A percentile compares a stretch with the other conserved stretches of the same genome.
These are phyloP conservation scores for Scortum barcoo DNA, from an alignment of 2,113 vertebrate genomes.

Conservation along the genomic window DNA sequence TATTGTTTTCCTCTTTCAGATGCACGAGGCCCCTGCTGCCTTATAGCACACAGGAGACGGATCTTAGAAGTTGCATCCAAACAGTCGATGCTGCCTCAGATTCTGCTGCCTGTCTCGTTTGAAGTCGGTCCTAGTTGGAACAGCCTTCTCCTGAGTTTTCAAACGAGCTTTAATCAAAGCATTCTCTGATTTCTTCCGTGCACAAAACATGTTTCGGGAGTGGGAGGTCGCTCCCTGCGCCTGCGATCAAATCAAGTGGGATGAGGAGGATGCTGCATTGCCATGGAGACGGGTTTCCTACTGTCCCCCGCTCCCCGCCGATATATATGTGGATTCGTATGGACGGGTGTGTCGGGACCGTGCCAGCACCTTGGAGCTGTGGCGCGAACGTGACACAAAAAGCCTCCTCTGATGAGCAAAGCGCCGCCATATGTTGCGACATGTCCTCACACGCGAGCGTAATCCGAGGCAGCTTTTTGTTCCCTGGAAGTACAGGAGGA, in stretches of 20 bases:
- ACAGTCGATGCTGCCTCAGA: slow-evolving; percentile 2
- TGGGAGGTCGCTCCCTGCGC: slow-evolving; percentile 34
- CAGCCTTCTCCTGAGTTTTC: slow-evolving; percentile 19
- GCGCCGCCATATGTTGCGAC: slow-evolving; percentile 31
- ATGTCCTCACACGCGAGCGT: slow-evolving; percentile 1
- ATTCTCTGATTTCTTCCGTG: slow-evolving; percentile 32
- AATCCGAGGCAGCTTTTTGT: slow-evolving; percentile 33
- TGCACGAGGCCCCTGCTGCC: slow-evolving; percentile 19
- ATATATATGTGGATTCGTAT: slow-evolving; percentile 54
- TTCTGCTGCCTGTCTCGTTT: slow-evolving; percentile 43
- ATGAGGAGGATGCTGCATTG: slow-evolving; percentile 59
- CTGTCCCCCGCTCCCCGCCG: slow-evolving; percentile 34
- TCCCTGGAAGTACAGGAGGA: slow-evolving; percentile 27
- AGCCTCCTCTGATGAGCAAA: slow-evolving; percentile 9
- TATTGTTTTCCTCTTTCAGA: slow-evolving; percentile 48
- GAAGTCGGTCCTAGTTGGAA: slow-evolving; percentile 56
- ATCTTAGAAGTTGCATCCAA: slow-evolving; percentile 60
- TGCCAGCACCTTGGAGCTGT: slow-evolving; percentile 16
- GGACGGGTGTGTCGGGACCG: slow-evolving; percentile 48
- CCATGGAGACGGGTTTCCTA: slow-evolving; percentile 69
- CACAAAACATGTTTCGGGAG: slow-evolving; percentile 15
- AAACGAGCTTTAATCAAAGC: slow-evolving; percentile 48
- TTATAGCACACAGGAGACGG: slow-evolving; percentile 30
- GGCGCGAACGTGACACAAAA: slow-evolving; percentile 34
- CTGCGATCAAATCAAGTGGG: slow-evolving; percentile 24